These are phyloP conservation scores for Hyperoplus immaculatus DNA, from an alignment of 2,797 vertebrate species.

Conservation along the genomic window DNA sequence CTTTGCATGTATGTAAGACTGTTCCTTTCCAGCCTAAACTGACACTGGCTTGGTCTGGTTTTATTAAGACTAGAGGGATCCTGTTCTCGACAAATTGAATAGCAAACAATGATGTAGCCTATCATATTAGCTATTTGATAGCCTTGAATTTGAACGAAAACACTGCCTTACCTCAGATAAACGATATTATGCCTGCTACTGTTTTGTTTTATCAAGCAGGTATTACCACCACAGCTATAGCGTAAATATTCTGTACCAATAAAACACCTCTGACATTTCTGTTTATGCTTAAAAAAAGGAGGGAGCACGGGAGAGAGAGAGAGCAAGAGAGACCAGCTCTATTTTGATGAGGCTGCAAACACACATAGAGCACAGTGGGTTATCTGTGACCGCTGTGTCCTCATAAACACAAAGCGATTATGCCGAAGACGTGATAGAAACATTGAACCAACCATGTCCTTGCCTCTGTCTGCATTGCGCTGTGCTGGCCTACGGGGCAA, in stretches of 20 bases:
- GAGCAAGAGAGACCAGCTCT: constrained; percentile 28
- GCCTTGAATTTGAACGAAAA: constrained; percentile 10
- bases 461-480: constrained; percentile 41
- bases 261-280: constrained; percentile 49
- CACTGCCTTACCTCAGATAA: constrained; percentile 23
- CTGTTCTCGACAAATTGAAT: background rate
- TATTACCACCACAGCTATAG: constrained; percentile 1
- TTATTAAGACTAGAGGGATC: background rate
- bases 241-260: constrained; percentile 38
- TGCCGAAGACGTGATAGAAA: constrained; percentile 73
- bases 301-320: constrained; percentile 22
- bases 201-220: background rate
- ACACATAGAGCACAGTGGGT: constrained; percentile 57
- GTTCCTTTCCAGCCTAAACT: background rate
- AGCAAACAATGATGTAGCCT: background rate
- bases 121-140: background rate
- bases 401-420: constrained; percentile 77
- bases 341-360: constrained; percentile 69
- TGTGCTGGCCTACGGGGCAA: constrained; percentile 63
- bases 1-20: background rate
- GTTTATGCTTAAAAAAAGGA: constrained; percentile 46
- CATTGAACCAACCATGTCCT: constrained; percentile 72
- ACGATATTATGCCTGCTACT: background rate
- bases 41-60: background rate
- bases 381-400: constrained; percentile 72